Evolutionary conservation across 2,888 invertebrate genomes (phyloP).

Genomic region (Ceramica pisi): DNA sequence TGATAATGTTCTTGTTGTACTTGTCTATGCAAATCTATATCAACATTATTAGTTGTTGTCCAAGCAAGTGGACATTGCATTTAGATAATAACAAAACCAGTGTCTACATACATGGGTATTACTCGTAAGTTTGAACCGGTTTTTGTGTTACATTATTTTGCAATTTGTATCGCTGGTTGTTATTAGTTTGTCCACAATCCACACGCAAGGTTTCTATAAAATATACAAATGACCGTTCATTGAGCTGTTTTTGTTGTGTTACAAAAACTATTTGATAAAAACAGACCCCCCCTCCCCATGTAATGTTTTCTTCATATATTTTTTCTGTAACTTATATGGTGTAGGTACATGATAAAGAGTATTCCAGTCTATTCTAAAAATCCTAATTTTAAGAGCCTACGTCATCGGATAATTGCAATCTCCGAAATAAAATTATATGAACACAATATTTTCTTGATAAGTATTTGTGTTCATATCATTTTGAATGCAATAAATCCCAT

Average conservation of each 20-base stretch:
- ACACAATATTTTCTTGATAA: too few species aligned
- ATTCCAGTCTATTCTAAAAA: too few species aligned
- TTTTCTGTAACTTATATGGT: too few species aligned
- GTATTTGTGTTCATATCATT: too few species aligned
- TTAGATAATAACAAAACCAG: constrained; percentile 60
- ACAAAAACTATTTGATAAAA: constrained; percentile 9
- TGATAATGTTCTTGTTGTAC: constrained; percentile 6
- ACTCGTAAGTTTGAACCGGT: constrained; percentile 55
- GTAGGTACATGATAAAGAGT: too few species aligned
- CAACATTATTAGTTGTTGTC: constrained; percentile 35
- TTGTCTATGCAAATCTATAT: constrained; percentile 32
- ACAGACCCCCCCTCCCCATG: too few species aligned
- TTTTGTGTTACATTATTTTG: constrained; percentile 62
- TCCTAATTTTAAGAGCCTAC: too few species aligned
- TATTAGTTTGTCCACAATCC: constrained; percentile 52
- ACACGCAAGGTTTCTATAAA: constrained; percentile 49
- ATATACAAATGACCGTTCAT: constrained; percentile 26
- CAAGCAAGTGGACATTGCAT: constrained; percentile 36
- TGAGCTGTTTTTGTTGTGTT: constrained; percentile 26
- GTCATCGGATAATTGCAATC: too few species aligned
- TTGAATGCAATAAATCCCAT: too few species aligned
- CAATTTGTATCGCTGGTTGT: constrained; percentile 47
- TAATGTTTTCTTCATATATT: too few species aligned
- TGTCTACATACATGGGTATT: constrained; percentile 62
- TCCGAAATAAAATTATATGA: too few species aligned